These are phyloP conservation scores for Eupithecia inturbata DNA, from an alignment of 2,888 invertebrate genomes.

Conservation along the genomic window DNA sequence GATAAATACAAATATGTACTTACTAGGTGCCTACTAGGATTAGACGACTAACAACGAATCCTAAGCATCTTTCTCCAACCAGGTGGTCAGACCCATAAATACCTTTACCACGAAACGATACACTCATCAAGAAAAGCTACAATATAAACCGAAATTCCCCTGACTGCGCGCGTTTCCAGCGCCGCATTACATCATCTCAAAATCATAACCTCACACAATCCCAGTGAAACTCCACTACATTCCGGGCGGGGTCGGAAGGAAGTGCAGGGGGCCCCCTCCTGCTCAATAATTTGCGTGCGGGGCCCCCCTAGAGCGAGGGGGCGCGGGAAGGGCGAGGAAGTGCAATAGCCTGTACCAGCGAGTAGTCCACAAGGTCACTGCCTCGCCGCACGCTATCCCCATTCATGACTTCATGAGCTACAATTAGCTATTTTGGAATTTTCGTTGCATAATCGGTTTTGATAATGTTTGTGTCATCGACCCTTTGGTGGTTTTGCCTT, in stretches of 20 bases:
- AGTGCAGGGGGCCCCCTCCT: slow-evolving; percentile 55
- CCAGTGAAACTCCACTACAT: slow-evolving; percentile 55
- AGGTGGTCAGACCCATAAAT: neutral
- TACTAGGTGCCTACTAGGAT: neutral
- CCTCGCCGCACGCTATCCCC: slow-evolving; percentile 61
- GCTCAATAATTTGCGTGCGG: slow-evolving; percentile 76
- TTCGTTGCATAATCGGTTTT: slow-evolving; percentile 17
- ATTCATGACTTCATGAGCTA: slow-evolving; percentile 76
- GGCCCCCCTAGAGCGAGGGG: slow-evolving; percentile 39
- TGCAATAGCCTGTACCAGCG: slow-evolving; percentile 70
- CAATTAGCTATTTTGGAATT: slow-evolving; percentile 65
- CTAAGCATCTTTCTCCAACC: no score
- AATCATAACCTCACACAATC: slow-evolving; percentile 62
- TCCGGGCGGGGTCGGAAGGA: slow-evolving; percentile 69
- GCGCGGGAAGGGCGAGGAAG: slow-evolving; percentile 50
- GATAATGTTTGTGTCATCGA: slow-evolving; percentile 10
- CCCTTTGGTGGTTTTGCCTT: neutral
- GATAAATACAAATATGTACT: no score
- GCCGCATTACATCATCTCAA: slow-evolving; percentile 21
- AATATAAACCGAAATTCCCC: neutral
- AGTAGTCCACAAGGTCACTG: slow-evolving; percentile 74
- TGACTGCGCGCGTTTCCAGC: neutral
- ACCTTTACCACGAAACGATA: neutral
- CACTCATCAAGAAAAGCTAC: neutral
- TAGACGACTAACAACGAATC: neutral